These are phyloP conservation scores for Pseudopodoces humilis DNA, from an alignment of 2,113 vertebrate species.

Conservation along the genomic window DNA sequence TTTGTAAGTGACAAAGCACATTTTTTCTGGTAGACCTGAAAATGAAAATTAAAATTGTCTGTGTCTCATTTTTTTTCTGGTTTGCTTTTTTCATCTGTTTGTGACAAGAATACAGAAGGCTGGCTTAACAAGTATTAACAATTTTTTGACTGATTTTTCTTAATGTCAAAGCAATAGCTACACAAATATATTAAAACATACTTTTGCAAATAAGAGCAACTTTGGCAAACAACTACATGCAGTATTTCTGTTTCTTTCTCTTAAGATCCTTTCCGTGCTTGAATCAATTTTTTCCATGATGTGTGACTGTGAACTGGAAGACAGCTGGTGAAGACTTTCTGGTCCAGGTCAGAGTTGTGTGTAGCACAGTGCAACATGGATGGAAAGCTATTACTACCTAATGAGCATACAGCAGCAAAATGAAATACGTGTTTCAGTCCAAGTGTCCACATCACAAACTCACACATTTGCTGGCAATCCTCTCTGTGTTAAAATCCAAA, in stretches of 20 bases:
- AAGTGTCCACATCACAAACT: not conserved
- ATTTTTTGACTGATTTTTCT: not conserved
- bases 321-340: not conserved
- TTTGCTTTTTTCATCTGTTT: constrained; percentile 31
- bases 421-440: not conserved
- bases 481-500: not conserved
- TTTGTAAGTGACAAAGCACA: constrained; percentile 6
- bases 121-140: not conserved
- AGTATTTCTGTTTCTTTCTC: not conserved
- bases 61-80: not conserved
- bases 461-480: not conserved
- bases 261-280: not conserved
- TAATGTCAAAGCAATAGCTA: not conserved
- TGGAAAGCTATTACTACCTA: not conserved
- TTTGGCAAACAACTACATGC: not conserved
- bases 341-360: not conserved
- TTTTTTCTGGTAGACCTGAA: constrained; percentile 22
- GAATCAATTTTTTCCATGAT: not conserved
- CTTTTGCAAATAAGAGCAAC: not conserved
- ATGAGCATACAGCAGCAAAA: not conserved
- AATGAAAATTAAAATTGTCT: not conserved
- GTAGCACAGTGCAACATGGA: fast-evolving
- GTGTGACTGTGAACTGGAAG: not conserved
- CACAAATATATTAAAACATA: not conserved
- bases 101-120: not conserved